Evolutionary conservation across 2,797 vertebrate genomes (phyloP).

Genomic region (Carcharodon carcharias): DNA sequence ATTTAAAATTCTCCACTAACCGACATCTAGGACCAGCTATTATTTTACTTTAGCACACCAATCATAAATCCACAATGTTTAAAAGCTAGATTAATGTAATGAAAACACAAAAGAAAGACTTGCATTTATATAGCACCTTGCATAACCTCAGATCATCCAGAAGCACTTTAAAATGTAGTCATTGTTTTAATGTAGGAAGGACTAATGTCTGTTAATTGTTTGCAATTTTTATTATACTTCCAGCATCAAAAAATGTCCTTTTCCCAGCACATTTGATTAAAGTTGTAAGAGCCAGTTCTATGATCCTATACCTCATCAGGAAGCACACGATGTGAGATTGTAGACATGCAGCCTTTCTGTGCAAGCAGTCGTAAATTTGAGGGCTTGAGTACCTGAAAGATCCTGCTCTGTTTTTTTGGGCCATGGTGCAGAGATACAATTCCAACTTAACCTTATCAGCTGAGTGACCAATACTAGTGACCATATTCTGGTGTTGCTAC

Average conservation of each 20-base stretch:
- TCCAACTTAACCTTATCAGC: neutral
- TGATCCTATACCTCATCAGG: neutral
- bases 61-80: neutral
- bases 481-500: neutral
- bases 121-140: neutral
- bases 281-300: neutral
- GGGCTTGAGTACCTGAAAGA: neutral
- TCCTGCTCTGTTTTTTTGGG: neutral
- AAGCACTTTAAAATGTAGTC: neutral
- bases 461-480: neutral
- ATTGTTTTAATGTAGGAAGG: neutral
- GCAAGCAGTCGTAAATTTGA: neutral
- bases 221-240: neutral
- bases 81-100: neutral
- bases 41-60: neutral
- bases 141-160: neutral
- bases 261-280: neutral
- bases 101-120: neutral
- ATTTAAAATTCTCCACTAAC: neutral
- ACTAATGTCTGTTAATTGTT: neutral
- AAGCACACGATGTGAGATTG: neutral
- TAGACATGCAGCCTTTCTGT: neutral
- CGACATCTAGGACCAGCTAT: neutral
- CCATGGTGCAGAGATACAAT: neutral
- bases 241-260: neutral